These are phyloP conservation scores for Drepanosiphum platanoidis DNA, from an alignment of 2,888 invertebrate species.

Conservation along the genomic window DNA sequence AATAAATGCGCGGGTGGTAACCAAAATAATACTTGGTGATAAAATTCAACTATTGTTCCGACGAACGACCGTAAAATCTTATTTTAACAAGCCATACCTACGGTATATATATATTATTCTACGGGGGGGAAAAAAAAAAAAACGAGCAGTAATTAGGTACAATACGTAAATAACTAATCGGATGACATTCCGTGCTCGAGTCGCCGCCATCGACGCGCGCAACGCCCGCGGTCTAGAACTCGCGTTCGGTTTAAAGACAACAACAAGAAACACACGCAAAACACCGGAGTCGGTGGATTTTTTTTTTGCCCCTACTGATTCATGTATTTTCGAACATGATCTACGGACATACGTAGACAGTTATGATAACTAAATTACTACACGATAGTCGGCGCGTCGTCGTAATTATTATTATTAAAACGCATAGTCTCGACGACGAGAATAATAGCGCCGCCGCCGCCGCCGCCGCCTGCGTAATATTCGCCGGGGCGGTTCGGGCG, in stretches of 20 bases:
- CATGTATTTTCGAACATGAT: constrained; percentile 32
- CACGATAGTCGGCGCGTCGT: not conserved
- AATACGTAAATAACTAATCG: not conserved
- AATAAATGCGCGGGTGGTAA: no score
- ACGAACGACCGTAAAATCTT: not conserved
- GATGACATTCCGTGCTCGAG: not conserved
- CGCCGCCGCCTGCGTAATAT: no score
- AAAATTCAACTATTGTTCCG: no score
- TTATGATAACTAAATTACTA: not conserved
- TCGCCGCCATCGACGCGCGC: no score
- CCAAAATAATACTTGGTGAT: not conserved
- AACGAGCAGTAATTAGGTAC: not conserved
- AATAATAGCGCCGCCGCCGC: no score
- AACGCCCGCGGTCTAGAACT: not conserved
- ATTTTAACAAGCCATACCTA: no score
- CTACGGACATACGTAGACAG: constrained; percentile 48
- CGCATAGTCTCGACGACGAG: no score
- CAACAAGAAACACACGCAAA: not conserved
- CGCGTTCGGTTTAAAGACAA: not conserved
- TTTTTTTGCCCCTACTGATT: not conserved
- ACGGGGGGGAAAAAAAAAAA: not conserved
- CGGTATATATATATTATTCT: not conserved
- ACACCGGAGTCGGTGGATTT: no score
- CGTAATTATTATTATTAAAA: not conserved
- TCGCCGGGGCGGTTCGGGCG: no score